These are phyloP conservation scores for Phymorhynchus buccinoides DNA, from an alignment of 1,140 invertebrate genomes.

Conservation along the genomic window DNA sequence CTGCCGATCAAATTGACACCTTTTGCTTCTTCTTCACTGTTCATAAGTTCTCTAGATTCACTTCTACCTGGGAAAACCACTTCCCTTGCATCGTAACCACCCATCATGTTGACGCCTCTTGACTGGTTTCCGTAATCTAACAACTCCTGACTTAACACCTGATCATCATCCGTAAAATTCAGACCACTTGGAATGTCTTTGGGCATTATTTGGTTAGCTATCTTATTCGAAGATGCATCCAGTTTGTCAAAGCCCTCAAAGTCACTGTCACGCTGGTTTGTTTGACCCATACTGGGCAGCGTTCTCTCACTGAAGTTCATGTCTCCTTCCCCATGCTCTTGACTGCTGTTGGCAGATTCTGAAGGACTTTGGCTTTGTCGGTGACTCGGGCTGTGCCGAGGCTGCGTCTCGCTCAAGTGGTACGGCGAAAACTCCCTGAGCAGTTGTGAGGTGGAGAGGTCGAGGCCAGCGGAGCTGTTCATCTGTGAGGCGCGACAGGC, in stretches of 20 bases:
- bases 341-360: background rate
- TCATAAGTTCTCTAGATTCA: background rate
- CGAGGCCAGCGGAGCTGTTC: background rate
- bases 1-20: background rate
- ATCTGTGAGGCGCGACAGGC: background rate
- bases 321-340: background rate
- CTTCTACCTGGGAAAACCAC: background rate
- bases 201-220: background rate
- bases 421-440: background rate
- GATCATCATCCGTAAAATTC: conserved; percentile 1
- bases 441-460: background rate
- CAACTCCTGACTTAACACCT: background rate
- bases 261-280: conserved; percentile 2
- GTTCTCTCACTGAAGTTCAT: background rate
- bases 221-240: background rate
- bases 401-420: background rate
- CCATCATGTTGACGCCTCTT: background rate
- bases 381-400: background rate
- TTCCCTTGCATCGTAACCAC: background rate
- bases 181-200: background rate
- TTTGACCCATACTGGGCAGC: background rate
- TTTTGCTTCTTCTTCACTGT: background rate
- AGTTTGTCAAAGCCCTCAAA: background rate
- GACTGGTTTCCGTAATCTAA: background rate
- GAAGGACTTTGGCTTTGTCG: conserved; percentile 3